Evolutionary conservation across 2,888 invertebrate genomes (phyloP), one percentile per base, ranked within the genome.

Genomic region (Uloborus plumipes): DNA sequence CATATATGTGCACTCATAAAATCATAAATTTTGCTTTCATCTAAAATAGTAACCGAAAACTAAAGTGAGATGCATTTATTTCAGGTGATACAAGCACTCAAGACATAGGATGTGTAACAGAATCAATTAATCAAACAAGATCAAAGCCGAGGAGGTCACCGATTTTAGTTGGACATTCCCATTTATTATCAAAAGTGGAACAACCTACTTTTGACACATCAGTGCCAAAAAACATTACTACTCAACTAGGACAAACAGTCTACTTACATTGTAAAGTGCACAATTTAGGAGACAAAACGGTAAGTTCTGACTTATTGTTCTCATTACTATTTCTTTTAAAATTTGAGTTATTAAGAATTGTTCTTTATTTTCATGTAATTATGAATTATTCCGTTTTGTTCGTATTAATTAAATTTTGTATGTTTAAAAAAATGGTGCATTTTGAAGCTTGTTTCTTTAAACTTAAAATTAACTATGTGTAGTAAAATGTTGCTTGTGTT

Each of bases 231-330:
- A 86, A 86, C 76, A 78, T 86, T 22, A 85, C 85, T 58, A 85
- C 85, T 62, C 86, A 86, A 78, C 70, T 84, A 59, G 86, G 86
- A 31, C 86, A 85, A 72, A 84, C 86, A 51, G 86, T 85, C 26
- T 86, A 86, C 72, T 70, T 86, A 50, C 86, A 85, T 59, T 86
- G 86, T 66, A 82, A 85, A 80, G 86, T 86, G 20, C 84, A 85
- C 71, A 85, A 85, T 47, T 74, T 86, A 58, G 86, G 86, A 39
- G 86, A 86, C 77, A 87, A 86, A 84, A 87, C 86, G 78, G 87
- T 87, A 72, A 86, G 86, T 85, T 11, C 2, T 18, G 22, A 14
- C 0, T n/a, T 16, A 16, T 53, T 6, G 2, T 16, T 16, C 16
- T 53, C 15, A 6, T 16, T 18, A n/a, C 16, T 55, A 15, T 55